Conservation (phyloP, 2,797 vertebrate genomes). For the Gorsachius magnificus region DNA sequence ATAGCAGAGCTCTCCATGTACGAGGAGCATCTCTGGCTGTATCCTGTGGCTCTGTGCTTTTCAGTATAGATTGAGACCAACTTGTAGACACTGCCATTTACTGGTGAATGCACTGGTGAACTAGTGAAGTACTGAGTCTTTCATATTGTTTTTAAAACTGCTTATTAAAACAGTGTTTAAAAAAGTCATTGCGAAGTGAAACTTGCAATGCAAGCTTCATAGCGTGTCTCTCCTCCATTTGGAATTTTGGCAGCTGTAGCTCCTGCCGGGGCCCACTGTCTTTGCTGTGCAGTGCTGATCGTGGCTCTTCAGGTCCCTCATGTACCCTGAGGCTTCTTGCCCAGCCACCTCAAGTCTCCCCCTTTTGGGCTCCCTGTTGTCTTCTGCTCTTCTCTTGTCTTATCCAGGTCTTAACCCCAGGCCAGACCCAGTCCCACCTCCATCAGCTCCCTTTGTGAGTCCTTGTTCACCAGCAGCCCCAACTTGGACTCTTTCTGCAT, state of each 20-base stretch:
- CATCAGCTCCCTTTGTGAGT: neutral
- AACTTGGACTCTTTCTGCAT: neutral
- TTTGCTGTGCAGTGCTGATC: neutral
- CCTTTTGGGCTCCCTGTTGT: neutral
- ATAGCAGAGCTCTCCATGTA: neutral
- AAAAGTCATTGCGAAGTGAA: neutral
- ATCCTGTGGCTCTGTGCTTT: neutral
- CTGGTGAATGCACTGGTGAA: neutral
- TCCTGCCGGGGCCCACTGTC: neutral
- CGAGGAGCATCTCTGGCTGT: neutral
- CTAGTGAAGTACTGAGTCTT: neutral
- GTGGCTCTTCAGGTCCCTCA: neutral
- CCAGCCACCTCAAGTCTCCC: neutral
- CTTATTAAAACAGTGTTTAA: neutral
- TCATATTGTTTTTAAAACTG: neutral
- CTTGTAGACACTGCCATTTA: neutral
- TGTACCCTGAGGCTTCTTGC: neutral
- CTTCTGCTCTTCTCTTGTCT: neutral
- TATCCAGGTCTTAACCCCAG: neutral
- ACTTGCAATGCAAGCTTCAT: neutral
- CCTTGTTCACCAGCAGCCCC: neutral
- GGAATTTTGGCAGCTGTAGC: neutral
- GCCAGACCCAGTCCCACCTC: neutral
- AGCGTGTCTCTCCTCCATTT: rapidly evolving
- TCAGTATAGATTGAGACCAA: neutral